A percentile compares a stretch with the other conserved stretches of the same genome.
Evolutionary conservation across 2,113 vertebrate genomes (phyloP).

Genomic region (Ophthalmolycus amberensis): DNA sequence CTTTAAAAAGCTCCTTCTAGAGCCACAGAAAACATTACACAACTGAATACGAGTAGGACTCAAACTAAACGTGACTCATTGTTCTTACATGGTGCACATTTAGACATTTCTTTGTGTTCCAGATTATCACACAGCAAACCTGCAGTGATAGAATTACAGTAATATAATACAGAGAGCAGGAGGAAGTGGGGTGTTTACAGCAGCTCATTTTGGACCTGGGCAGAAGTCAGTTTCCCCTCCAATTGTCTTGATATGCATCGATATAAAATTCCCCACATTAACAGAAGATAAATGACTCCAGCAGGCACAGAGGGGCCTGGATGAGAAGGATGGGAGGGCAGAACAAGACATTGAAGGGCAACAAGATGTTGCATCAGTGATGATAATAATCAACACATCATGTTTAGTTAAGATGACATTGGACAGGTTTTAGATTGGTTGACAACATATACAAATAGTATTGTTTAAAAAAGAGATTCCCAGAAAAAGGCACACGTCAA

Average conservation of each 20-base stretch:
- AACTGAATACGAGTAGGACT: not conserved
- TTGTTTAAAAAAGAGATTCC: not conserved
- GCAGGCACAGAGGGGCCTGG: not conserved
- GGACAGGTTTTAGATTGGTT: slow-evolving; percentile 12
- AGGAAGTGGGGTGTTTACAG: not conserved
- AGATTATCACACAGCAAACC: not conserved
- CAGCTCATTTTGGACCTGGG: not conserved
- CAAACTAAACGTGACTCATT: not conserved
- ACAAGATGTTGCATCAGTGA: not conserved
- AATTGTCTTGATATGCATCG: not conserved
- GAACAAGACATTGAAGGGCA: not conserved
- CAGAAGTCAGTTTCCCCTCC: not conserved
- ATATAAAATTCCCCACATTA: not conserved
- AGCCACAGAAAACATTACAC: not conserved
- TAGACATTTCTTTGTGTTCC: not conserved
- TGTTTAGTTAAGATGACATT: not conserved
- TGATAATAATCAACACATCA: not conserved
- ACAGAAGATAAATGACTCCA: not conserved
- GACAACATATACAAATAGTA: not conserved
- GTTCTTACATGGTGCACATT: not conserved
- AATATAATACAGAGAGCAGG: not conserved
- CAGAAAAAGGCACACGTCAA: slow-evolving; percentile 63
- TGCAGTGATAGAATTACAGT: not conserved
- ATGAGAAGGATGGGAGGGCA: not conserved
- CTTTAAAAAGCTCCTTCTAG: no score